Base-by-base conservation (phyloP, 2,888 invertebrate species). In the Pachliopta kotzebuea region DNA sequence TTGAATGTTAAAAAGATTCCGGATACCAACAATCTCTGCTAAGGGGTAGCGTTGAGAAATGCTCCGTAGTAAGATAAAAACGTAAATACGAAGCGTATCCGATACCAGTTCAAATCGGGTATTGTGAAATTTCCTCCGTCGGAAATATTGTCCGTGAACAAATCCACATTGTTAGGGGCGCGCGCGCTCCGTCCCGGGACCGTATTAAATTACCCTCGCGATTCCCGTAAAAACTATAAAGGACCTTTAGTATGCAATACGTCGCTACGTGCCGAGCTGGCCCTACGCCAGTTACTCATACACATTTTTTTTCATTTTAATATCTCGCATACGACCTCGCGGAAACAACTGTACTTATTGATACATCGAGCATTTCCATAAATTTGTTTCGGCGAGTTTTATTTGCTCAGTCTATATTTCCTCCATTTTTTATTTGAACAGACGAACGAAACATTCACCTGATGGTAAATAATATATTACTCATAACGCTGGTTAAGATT, bases 171-270 rank as follows among this genome's bases (percentile, higher is more conserved):
- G 67, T 65, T 45, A 71, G 71, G 9, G 50, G 21, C n/a, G n/a
- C n/a, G 66, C 70, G 70, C 71, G 70, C 71, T 72, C 68, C 45
- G 45, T 45, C 73, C 71, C 70, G 72, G 71, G 70, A 64, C 68
- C 62, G 77, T 81, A 85, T 84, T 83, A 81, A 82, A 83, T 84
- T 80, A 83, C 81, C 73, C 68, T 62, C 54, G 64, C 67, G 70
- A 72, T 76, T 80, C 80, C 45, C 76, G 79, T 75, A 81, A 79
- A 81, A 82, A 79, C 80, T 80, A 78, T 80, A 80, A 80, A 81
- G 80, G 80, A 75, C 74, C 79, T 69, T 79, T 81, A 77, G 77
- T 78, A 76, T 81, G 78, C 81, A 78, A 83, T 84, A 82, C 84
- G 79, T 77, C 73, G 75, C 71, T 71, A 69, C 74, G 73, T 73